Evolutionary conservation across 1,140 invertebrate species (phyloP), one percentile per base, ranked within the genome.

Genomic region (Tetragonula clypearis): DNA sequence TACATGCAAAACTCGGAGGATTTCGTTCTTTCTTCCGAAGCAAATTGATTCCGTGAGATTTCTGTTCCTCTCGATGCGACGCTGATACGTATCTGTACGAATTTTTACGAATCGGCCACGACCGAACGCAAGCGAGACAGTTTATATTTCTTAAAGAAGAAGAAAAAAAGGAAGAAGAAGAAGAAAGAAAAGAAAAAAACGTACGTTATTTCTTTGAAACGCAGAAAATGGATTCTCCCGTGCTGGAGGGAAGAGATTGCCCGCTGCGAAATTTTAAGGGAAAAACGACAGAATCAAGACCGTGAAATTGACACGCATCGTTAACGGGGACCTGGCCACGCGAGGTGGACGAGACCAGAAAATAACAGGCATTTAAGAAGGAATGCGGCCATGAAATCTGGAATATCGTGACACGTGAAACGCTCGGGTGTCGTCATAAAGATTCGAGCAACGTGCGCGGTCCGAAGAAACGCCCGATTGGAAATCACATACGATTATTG

Each of bases 361-460:
- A 23, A 41, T 56, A 53, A 71, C 23, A 53, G 17, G 26, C n/a
- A 15, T 80, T 71, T 19, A 71, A 26, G n/a, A 49, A 53, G 26
- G 60, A 82, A 82, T 82, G 80, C 72, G 60, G 72, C 75, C 71
- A 53, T 30, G 19, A 8, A 9, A 58, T 75, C 21, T 53, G 53
- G 12, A n/a, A 49, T 49, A 23, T n/a, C 41, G 21, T 49, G 11
- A 1, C 26, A 26, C 21, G 30, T 55, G 15, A 79, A 79, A 79
- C 5, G 17, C 26, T 35, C 17, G 65, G 14, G 55, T 35, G 21
- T 79, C n/a, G 35, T 49, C 17, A 30, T 15, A 23, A 56, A 58
- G 21, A 15, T 19, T 49, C 26, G n/a, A 75, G n/a, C 65, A 75
- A 41, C 55, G 19, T 9, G 30, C 5, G 19, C 11, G 41, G 23